Evolutionary conservation across 2,888 invertebrate species (phyloP), one percentile per base, ranked within the genome.

Genomic region (Macaria notata): DNA sequence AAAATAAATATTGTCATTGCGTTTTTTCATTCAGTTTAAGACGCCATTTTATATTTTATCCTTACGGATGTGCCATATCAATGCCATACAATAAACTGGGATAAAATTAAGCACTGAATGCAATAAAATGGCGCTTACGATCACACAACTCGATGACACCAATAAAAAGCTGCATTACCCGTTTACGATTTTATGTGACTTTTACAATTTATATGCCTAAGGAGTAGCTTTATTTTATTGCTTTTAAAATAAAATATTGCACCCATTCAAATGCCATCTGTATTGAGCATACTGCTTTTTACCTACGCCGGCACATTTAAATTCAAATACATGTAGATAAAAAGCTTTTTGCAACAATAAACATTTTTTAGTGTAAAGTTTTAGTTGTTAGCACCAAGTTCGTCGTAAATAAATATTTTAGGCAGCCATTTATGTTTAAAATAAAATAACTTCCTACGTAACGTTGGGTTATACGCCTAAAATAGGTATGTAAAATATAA

Each of bases 81-180:
- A 19, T 19, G 60, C 69, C 41, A 41, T 41, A 41, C 68, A 72
- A 60, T 81, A 77, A 81, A 79, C 70, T 62, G 68, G 73, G 73
- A 76, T 77, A 78, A 76, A 79, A 79, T 78, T 80, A 82, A 82
- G 79, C 74, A 79, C 71, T 78, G 72, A 70, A 62, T 74, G 70
- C 75, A 73, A 80, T 82, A 83, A 82, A 83, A 79, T 75, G 73
- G 64, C 71, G 73, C 76, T 78, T 78, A 81, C 76, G 75, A 75
- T 69, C 76, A 71, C 74, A 74, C 76, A 76, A 81, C 79, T 78
- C 79, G 76, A 79, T 78, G 81, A 79, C 79, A 76, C 65, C 71
- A 70, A 78, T 83, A 84, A 83, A 84, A 78, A 65, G 68, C 74
- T 72, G 76, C 77, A 78, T 75, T 70, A 69, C 68, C 75, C 73